Conservation (phyloP, 2,797 vertebrate species). For the Liparis tanakae region DNA sequence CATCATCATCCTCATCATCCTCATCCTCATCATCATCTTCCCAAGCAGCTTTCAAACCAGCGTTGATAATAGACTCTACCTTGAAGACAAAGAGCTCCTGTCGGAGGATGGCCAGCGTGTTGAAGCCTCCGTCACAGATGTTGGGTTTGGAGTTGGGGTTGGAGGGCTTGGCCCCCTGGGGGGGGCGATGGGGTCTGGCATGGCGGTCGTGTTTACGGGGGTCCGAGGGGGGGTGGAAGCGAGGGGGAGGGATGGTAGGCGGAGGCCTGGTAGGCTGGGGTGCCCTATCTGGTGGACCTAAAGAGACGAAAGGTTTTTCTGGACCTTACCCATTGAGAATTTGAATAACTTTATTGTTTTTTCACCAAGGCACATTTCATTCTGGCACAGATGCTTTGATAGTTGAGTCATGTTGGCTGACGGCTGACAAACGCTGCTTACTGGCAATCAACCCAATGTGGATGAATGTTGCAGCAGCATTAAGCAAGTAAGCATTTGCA, state of each 20-base stretch:
- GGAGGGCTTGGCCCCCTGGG: conserved; percentile 91
- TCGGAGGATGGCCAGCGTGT: conserved; percentile 96
- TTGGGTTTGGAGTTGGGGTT: conserved; percentile 95
- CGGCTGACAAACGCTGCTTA: conserved; percentile 63
- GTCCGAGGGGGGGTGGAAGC: conserved; percentile 90
- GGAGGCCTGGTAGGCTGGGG: conserved; percentile 94
- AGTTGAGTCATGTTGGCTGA: conserved; percentile 59
- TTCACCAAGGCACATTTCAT: conserved; percentile 24
- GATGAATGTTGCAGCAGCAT: conserved; percentile 29
- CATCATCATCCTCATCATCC: not conserved
- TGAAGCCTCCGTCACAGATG: conserved; percentile 99
- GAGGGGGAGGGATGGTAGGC: conserved; percentile 92
- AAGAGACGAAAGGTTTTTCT: conserved; percentile 22
- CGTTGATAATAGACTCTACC: conserved; percentile 78
- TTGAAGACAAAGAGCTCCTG: conserved; percentile 99
- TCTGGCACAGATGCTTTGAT: conserved; percentile 30
- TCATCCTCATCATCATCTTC: conserved; percentile 5
- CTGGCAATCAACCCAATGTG: conserved; percentile 46
- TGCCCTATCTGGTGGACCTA: conserved; percentile 96
- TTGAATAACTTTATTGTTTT: conserved; percentile 17
- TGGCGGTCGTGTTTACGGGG: conserved; percentile 93
- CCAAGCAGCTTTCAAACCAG: conserved; percentile 10
- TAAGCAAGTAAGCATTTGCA: conserved; percentile 21
- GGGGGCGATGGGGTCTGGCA: conserved; percentile 91
- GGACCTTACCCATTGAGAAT: conserved; percentile 2